Evolutionary conservation across 2,888 invertebrate genomes (phyloP), one percentile per base, ranked within the genome.

Genomic region (Prosapia bicincta): DNA sequence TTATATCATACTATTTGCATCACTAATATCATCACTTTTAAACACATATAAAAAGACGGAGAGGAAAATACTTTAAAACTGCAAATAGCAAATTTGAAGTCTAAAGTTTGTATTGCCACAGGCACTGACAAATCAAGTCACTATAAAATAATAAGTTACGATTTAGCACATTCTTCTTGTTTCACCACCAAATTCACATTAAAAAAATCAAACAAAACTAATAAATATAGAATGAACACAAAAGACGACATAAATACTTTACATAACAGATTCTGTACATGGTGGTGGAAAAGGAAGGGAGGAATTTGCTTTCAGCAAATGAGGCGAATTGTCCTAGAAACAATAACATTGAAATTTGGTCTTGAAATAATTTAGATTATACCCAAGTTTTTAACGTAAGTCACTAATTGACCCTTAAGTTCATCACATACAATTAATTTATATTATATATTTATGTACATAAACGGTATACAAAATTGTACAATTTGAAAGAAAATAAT

Each of bases 391-490:
- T 10, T 13, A 13, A 13, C 7, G 38, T 13, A 20, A 54, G 54
- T 20, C 54, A 54, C 54, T 54, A 54, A 38, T 38, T 38, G 38
- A 54, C 54, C 54, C 5, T 54, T 20, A 54, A 54, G 54, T 54
- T 20, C 54, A 20, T 20, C 54, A 54, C 54, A 54, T 54, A 20
- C n/a, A n/a, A 54, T 54, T 54, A 54, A 20, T 54, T 54, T 54
- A 54, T 54, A 54, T 20, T 54, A 54, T 54, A 54, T 54, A 54
- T 54, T 54, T 54, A 54, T 38, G 13, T 54, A 54, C 54, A 54
- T 54, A 54, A 54, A 54, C 54, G 54, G 54, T 54, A 54, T 54
- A 54, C 54, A 54, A 54, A 54, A 54, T 54, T 54, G 54, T 54
- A 54, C 54, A 54, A 54, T 54, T 9, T 54, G 54, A 54, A 54